phyloP scores from a whole-genome alignment of 2,113 vertebrate species.

The Eurystomus gularis region DNA sequence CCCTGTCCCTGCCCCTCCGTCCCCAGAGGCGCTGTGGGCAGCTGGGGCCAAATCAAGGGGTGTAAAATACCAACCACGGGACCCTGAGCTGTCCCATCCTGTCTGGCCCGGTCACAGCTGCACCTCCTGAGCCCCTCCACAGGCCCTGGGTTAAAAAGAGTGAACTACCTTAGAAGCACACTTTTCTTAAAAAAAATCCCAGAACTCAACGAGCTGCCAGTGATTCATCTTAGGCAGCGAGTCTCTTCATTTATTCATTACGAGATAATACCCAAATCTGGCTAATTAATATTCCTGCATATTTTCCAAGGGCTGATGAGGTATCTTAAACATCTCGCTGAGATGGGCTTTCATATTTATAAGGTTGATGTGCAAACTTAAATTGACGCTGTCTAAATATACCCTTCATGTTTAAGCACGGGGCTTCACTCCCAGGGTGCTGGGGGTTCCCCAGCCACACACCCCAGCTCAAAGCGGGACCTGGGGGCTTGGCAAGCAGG shows the following conservation, averaged over 20 bases:
- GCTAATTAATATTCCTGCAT: slow-evolving; percentile 70
- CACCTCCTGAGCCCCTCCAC: neutral
- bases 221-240: neutral
- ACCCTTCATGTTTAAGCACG: slow-evolving; percentile 35
- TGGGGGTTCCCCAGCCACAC: rapidly evolving
- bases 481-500: neutral
- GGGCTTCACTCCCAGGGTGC: neutral
- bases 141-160: neutral
- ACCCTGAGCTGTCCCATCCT: neutral
- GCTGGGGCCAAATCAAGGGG: neutral
- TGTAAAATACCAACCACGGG: neutral
- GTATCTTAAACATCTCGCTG: slow-evolving; percentile 24
- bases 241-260: slow-evolving; percentile 52
- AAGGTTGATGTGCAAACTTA: slow-evolving; percentile 49
- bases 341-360: slow-evolving; percentile 67
- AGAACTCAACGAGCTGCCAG: neutral
- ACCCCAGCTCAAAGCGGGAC: rapidly evolving
- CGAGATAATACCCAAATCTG: slow-evolving; percentile 56
- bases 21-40: neutral
- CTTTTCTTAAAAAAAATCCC: neutral
- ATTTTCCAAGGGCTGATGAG: slow-evolving; percentile 63
- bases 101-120: rapidly evolving
- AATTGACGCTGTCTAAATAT: slow-evolving; percentile 43
- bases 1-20: rapidly evolving
- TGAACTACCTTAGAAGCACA: neutral